These are phyloP conservation scores for Mus spicilegus DNA, from an alignment of 2,113 vertebrate species.

Conservation along the genomic window DNA sequence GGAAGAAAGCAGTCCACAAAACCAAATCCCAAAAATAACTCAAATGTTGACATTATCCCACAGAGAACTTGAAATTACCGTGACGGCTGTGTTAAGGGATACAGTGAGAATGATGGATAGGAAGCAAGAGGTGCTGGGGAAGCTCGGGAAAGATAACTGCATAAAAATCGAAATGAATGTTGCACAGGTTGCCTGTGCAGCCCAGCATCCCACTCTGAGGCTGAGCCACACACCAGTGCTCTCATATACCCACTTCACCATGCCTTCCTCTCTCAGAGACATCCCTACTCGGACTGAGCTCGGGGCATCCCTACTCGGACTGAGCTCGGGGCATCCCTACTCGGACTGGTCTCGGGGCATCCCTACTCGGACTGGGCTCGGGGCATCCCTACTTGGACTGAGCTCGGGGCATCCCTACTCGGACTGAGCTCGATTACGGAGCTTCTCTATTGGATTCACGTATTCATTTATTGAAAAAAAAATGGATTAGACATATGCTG, in stretches of 20 bases:
- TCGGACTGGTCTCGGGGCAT: neutral
- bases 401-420: neutral
- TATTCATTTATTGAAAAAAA: neutral
- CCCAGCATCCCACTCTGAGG: too few relatives aligned
- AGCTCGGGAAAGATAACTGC: neutral
- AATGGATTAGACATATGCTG: neutral
- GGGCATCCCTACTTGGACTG: too few relatives aligned
- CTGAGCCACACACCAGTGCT: neutral
- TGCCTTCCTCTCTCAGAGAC: neutral
- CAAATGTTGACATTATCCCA: neutral
- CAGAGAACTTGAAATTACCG: neutral
- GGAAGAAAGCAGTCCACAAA: conserved; percentile 3
- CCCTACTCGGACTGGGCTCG: neutral
- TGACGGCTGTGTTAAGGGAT: neutral
- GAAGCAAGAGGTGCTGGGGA: neutral
- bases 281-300: neutral
- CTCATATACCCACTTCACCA: neutral
- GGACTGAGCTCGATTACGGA: neutral
- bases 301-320: neutral
- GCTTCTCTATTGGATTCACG: too few relatives aligned
- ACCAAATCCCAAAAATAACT: neutral
- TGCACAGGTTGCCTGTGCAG: neutral
- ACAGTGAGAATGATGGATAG: neutral
- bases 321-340: neutral
- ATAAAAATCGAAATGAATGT: neutral